Conservation (phyloP, 2,113 vertebrate genomes). For the Phaetusa simplex region DNA sequence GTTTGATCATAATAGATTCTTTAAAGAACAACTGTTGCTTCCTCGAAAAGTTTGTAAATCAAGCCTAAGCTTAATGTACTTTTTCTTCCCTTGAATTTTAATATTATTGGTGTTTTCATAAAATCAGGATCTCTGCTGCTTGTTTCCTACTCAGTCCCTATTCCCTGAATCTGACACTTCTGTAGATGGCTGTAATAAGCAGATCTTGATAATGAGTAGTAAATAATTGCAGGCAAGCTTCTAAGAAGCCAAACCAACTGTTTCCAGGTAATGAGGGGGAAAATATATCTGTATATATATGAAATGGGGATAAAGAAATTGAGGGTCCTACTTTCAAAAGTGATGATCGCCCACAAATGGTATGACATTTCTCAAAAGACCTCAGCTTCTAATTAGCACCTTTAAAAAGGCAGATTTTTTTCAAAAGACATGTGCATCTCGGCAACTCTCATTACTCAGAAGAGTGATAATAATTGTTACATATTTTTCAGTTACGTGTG, state of each 20-base stretch:
- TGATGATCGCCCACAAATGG: neutral
- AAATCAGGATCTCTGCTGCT: neutral
- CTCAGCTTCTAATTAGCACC: slow-evolving; percentile 11
- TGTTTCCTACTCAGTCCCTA: neutral
- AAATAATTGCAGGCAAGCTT: neutral
- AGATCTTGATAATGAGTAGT: neutral
- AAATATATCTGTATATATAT: neutral
- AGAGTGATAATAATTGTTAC: fast-evolving
- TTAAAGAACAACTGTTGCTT: neutral
- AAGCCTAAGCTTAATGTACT: neutral
- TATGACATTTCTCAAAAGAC: neutral
- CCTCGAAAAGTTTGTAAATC: neutral
- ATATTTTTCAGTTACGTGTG: fast-evolving
- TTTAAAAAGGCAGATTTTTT: neutral
- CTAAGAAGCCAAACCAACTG: neutral
- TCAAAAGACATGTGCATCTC: fast-evolving
- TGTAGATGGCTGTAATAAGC: neutral
- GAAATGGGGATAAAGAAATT: neutral
- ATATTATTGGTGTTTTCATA: neutral
- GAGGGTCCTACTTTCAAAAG: neutral
- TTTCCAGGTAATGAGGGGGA: neutral
- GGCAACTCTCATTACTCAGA: neutral
- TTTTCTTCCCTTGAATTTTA: neutral
- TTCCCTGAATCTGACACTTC: neutral
- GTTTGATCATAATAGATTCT: neutral